Percentiles rank a stretch among this genome's conserved stretches.
Evolutionary conservation across 2,888 invertebrate species (phyloP).

Genomic region (Xanthorhoe designata): DNA sequence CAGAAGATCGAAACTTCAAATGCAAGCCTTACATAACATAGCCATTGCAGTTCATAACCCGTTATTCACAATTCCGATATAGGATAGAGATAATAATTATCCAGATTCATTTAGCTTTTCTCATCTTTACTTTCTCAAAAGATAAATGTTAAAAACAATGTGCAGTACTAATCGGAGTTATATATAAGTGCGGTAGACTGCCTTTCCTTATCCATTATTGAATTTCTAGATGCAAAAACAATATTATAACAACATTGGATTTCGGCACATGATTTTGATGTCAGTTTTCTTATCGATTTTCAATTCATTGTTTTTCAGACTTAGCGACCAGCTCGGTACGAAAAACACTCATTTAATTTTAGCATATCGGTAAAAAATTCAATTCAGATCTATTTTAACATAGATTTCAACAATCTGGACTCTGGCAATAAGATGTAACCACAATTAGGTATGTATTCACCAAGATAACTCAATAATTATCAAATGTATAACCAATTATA

Average conservation of each 20-base stretch:
- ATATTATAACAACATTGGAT: background rate
- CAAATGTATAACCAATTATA: background rate
- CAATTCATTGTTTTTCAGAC: background rate
- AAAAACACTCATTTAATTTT: constrained; percentile 35
- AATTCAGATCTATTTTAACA: constrained; percentile 7
- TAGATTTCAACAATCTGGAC: constrained; percentile 22
- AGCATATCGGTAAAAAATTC: constrained; percentile 8
- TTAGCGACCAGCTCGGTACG: background rate
- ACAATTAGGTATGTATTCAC: background rate
- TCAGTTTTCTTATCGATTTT: background rate
- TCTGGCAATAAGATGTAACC: constrained; percentile 1
- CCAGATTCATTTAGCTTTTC: background rate
- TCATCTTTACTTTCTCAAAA: background rate
- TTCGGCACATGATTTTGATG: background rate
- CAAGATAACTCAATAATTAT: constrained; percentile 2
- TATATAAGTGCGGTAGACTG: background rate
- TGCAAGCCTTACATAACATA: constrained; percentile 16
- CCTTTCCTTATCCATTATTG: background rate
- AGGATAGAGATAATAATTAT: background rate
- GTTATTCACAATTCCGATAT: background rate
- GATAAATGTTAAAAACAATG: background rate
- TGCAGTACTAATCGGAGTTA: background rate
- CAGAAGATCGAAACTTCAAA: constrained; percentile 19
- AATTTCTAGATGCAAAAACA: background rate
- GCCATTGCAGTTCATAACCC: constrained; percentile 17